phyloP scores from a whole-genome alignment of 2,113 vertebrate genomes.

The Panthera leo region DNA sequence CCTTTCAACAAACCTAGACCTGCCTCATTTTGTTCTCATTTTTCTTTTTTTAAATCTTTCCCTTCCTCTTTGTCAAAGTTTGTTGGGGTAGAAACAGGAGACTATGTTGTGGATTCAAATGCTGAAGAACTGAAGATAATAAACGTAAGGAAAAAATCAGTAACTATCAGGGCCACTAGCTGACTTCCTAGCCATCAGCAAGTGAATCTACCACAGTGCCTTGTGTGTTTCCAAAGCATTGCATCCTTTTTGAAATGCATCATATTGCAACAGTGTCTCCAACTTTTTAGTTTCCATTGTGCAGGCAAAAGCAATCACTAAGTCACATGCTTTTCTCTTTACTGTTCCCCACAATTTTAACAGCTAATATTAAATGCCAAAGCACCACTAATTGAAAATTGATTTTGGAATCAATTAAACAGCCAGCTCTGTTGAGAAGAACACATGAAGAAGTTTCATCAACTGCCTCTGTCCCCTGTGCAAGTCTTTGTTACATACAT shows the following conservation, averaged over 20 bases:
- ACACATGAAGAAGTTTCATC: conserved; percentile 38
- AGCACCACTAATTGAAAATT: conserved; percentile 84
- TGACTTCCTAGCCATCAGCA: background rate
- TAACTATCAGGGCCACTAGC: background rate
- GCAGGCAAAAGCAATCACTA: conserved; percentile 73
- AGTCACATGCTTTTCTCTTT: conserved; percentile 73
- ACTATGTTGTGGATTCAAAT: background rate
- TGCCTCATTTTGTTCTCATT: background rate
- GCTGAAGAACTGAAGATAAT: background rate
- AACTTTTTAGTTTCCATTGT: conserved; percentile 42
- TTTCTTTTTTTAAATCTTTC: background rate
- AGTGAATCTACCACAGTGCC: background rate
- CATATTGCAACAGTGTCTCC: background rate
- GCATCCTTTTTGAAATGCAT: background rate
- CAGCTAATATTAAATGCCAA: conserved; percentile 77
- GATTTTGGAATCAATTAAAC: conserved; percentile 83
- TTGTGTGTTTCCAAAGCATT: background rate
- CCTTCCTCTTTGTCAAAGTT: background rate
- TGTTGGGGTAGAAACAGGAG: background rate
- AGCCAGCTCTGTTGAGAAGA: conserved; percentile 49
- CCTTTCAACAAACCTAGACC: background rate
- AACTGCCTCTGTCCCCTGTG: background rate
- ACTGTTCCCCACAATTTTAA: conserved; percentile 74
- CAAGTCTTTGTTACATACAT: conserved; percentile 55
- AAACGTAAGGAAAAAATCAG: background rate